These are phyloP conservation scores for Stratiolaelaps scimitus DNA, from an alignment of 1,140 invertebrate genomes.

Conservation along the genomic window DNA sequence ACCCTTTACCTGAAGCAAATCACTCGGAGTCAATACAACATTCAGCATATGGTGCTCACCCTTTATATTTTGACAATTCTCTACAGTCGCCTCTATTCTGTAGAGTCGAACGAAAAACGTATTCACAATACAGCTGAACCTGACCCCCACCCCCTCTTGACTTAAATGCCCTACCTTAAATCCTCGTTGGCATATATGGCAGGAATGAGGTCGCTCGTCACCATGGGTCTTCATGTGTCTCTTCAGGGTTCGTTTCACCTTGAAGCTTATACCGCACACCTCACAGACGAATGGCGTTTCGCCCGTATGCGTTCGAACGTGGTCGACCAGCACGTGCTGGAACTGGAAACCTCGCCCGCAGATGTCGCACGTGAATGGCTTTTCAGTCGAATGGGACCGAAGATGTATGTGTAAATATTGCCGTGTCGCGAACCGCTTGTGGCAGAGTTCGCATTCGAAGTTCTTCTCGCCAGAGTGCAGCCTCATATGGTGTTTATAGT, in stretches of 20 bases:
- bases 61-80: too few relatives aligned
- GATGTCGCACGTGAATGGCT: slow-evolving; percentile 38
- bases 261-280: slow-evolving; percentile 35
- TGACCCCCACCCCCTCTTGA: too few relatives aligned
- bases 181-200: slow-evolving; percentile 48
- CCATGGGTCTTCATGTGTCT: slow-evolving; percentile 42
- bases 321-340: slow-evolving; percentile 46
- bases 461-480: slow-evolving; percentile 35
- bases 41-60: too few relatives aligned
- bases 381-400: slow-evolving; percentile 35
- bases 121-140: too few relatives aligned
- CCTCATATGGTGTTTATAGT: slow-evolving; percentile 31
- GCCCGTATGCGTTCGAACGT: slow-evolving; percentile 52
- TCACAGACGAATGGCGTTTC: slow-evolving; percentile 38
- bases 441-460: slow-evolving; percentile 34
- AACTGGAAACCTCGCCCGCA: slow-evolving; percentile 47
- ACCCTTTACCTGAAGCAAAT: too few relatives aligned
- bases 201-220: slow-evolving; percentile 45
- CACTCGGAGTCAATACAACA: too few relatives aligned
- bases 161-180: slow-evolving; percentile 40
- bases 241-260: slow-evolving; percentile 40
- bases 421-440: slow-evolving; percentile 34
- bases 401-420: slow-evolving; percentile 34
- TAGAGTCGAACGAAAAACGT: too few relatives aligned
- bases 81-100: too few relatives aligned